Conservation (phyloP, 2,797 vertebrate genomes). For the Siniperca undulata region DNA sequence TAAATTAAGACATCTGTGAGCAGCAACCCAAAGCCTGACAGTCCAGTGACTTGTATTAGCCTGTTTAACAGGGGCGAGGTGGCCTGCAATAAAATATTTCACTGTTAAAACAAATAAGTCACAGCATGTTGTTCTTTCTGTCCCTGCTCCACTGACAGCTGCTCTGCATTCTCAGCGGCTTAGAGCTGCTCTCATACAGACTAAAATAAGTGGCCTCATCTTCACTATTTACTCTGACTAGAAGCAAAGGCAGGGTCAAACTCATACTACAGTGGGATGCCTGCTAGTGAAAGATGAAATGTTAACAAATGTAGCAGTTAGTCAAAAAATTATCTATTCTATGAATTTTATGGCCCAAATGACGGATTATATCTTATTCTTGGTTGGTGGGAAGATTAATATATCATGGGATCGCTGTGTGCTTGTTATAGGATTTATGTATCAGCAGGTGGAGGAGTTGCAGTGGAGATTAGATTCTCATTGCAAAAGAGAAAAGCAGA, state of each 20-base stretch:
- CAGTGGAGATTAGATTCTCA: slow-evolving; percentile 28
- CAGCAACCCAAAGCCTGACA: slow-evolving; percentile 46
- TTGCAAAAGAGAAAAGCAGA: slow-evolving; percentile 33
- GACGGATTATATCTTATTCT: slow-evolving; percentile 43
- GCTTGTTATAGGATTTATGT: slow-evolving; percentile 37
- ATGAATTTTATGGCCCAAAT: slow-evolving; percentile 21
- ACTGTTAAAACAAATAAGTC: slow-evolving; percentile 77
- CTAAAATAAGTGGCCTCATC: slow-evolving; percentile 70
- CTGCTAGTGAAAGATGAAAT: slow-evolving; percentile 20
- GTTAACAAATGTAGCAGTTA: slow-evolving; percentile 18
- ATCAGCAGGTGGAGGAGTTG: slow-evolving; percentile 65
- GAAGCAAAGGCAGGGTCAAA: slow-evolving; percentile 49
- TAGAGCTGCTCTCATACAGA: slow-evolving; percentile 59
- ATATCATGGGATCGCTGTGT: slow-evolving; percentile 12
- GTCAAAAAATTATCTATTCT: neutral
- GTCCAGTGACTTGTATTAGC: slow-evolving; percentile 62
- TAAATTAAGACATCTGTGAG: slow-evolving; percentile 74
- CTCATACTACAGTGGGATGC: slow-evolving; percentile 37
- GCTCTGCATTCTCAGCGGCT: slow-evolving; percentile 66
- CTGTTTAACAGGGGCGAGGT: slow-evolving; percentile 57
- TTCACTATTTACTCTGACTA: slow-evolving; percentile 45
- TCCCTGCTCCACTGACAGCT: slow-evolving; percentile 74
- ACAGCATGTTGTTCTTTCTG: slow-evolving; percentile 74
- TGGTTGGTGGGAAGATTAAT: slow-evolving; percentile 49
- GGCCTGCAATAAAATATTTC: slow-evolving; percentile 74